A percentile compares a stretch with the other conserved stretches of the same genome.
Conservation (phyloP, 1,140 invertebrate genomes). For the Magallana ariakensis region DNA sequence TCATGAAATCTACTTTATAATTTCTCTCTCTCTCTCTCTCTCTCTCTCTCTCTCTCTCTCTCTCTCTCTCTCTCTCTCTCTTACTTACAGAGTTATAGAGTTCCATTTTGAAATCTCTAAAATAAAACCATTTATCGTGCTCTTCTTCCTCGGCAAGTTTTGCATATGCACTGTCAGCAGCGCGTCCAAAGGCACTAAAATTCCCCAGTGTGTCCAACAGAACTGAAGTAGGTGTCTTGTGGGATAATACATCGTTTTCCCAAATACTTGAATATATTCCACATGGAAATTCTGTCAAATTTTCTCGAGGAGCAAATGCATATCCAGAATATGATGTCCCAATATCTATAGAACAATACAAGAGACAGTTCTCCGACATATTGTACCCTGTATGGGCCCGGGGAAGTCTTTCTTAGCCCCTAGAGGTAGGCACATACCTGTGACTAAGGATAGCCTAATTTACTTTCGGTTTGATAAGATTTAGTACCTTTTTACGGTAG, state of each 20-base stretch:
- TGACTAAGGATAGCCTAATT: background rate
- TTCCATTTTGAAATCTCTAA: constrained; percentile 84
- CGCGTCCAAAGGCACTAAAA: constrained; percentile 25
- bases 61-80: background rate
- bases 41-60: too few species aligned
- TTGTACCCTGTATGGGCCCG: background rate
- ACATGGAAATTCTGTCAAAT: background rate
- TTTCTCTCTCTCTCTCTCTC: too few species aligned
- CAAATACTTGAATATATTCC: background rate
- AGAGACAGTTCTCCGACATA: background rate
- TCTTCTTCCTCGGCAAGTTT: constrained; percentile 81
- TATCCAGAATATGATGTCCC: constrained; percentile 40
- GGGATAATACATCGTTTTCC: constrained; percentile 1
- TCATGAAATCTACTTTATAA: too few species aligned
- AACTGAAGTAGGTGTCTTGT: constrained; percentile 8
- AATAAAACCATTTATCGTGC: constrained; percentile 81
- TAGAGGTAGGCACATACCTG: too few species aligned
- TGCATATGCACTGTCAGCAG: constrained; percentile 57
- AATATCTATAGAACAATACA: constrained; percentile 5
- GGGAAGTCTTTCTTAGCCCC: too few species aligned
- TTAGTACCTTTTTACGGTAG: background rate
- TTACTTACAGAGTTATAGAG: constrained; percentile 80
- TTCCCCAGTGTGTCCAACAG: background rate
- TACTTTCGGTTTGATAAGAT: background rate
- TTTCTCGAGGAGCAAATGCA: constrained; percentile 1